These are phyloP conservation scores for Psilopogon haemacephalus DNA, from an alignment of 2,113 vertebrate species.

Conservation along the genomic window DNA sequence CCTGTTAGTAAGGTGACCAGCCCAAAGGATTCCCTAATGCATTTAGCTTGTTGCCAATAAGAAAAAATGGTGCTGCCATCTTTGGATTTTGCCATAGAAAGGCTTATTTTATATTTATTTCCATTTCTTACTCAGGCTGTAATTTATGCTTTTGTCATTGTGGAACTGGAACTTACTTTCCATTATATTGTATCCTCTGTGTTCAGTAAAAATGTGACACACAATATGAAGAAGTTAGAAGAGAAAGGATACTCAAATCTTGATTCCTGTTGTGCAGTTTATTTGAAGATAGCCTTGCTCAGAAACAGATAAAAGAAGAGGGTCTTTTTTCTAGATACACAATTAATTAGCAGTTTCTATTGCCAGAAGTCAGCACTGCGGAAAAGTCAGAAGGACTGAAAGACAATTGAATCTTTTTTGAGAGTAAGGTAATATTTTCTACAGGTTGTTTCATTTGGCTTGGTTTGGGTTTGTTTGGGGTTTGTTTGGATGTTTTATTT, in stretches of 20 bases:
- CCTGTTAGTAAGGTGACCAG: neutral
- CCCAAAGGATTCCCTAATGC: neutral
- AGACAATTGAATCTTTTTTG: neutral
- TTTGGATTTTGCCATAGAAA: neutral
- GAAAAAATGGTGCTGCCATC: neutral
- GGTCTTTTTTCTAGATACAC: neutral
- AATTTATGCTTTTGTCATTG: constrained; percentile 1
- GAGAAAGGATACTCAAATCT: neutral
- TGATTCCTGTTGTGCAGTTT: neutral
- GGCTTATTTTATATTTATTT: neutral
- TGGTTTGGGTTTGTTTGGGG: neutral
- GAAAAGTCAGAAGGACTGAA: neutral
- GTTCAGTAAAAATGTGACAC: neutral
- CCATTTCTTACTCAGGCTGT: neutral
- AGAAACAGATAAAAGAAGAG: neutral
- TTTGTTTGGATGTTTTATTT: too few species aligned
- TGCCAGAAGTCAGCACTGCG: neutral
- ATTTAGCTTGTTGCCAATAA: neutral
- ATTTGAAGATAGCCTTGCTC: neutral
- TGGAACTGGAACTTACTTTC: neutral
- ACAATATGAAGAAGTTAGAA: neutral
- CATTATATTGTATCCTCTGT: neutral
- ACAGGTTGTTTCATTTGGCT: too few species aligned
- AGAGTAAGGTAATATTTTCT: neutral
- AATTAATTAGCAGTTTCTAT: neutral